phyloP scores from a whole-genome alignment of 2,113 vertebrate genomes.

The Pseudopodoces humilis region DNA sequence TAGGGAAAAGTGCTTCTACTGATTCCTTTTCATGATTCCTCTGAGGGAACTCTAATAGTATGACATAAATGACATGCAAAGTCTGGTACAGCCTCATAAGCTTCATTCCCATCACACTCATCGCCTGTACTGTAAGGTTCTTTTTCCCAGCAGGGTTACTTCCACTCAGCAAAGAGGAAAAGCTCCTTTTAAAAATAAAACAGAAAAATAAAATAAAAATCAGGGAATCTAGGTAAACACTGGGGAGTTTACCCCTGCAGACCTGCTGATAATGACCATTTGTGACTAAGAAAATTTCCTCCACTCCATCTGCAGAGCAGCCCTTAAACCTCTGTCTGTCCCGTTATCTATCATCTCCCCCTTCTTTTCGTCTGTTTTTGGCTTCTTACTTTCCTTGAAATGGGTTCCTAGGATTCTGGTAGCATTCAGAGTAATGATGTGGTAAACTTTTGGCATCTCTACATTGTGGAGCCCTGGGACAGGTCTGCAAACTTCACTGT shows the following conservation, averaged over 20 bases:
- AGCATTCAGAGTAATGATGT: not conserved
- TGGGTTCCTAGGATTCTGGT: not conserved
- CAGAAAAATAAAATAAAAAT: not conserved
- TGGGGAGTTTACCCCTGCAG: not conserved
- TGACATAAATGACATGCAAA: not conserved
- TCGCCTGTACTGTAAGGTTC: not conserved
- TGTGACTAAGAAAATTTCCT: not conserved
- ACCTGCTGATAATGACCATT: not conserved
- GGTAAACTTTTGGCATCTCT: not conserved
- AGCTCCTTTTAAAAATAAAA: not conserved
- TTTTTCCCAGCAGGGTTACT: not conserved
- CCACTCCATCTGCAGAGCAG: not conserved
- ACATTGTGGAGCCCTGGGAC: not conserved
- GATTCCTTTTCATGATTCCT: not conserved
- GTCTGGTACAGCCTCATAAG: not conserved
- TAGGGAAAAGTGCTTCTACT: not conserved
- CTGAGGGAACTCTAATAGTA: not conserved
- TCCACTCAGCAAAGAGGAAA: not conserved
- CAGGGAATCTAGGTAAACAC: not conserved
- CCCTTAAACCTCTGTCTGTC: not conserved
- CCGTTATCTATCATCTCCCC: not conserved
- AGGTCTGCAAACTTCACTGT: not conserved
- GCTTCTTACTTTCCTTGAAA: not conserved
- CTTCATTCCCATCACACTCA: not conserved
- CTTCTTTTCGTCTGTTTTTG: not conserved